phyloP scores from a whole-genome alignment of 1,140 invertebrate species.

The Cherax quadricarinatus region DNA sequence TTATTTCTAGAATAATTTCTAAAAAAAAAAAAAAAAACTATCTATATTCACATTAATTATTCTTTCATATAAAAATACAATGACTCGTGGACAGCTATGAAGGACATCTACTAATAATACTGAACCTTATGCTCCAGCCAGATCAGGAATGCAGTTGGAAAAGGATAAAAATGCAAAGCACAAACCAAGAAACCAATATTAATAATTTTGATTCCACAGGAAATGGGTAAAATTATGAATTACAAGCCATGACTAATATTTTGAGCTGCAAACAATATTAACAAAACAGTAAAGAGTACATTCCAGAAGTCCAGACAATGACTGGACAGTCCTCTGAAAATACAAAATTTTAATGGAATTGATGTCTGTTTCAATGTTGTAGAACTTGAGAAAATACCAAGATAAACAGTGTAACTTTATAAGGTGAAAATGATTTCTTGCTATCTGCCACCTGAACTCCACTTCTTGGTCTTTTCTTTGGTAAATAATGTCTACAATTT shows the following conservation, averaged over 20 bases:
- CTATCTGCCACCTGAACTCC: not conserved
- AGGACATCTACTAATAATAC: slow-evolving; percentile 56
- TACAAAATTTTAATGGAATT: slow-evolving; percentile 55
- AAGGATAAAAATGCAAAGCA: slow-evolving; percentile 57
- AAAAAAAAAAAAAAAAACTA: slow-evolving; percentile 8
- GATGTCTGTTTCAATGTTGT: slow-evolving; percentile 34
- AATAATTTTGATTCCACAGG: slow-evolving; percentile 47
- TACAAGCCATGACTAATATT: slow-evolving; percentile 48
- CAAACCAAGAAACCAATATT: slow-evolving; percentile 47
- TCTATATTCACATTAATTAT: slow-evolving; percentile 7
- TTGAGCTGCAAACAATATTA: slow-evolving; percentile 62
- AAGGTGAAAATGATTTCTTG: not conserved
- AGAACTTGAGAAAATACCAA: slow-evolving; percentile 41
- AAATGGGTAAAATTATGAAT: slow-evolving; percentile 15
- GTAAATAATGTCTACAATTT: slow-evolving; percentile 40
- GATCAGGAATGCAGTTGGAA: slow-evolving; percentile 68
- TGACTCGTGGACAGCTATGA: slow-evolving; percentile 60
- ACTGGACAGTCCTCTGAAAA: slow-evolving; percentile 45
- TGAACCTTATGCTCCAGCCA: slow-evolving; percentile 68
- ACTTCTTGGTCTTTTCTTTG: slow-evolving; percentile 50
- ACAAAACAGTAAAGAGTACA: slow-evolving; percentile 45
- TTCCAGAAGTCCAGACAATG: slow-evolving; percentile 28
- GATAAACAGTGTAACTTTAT: slow-evolving; percentile 49
- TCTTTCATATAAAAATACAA: slow-evolving; percentile 67
- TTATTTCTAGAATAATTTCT: slow-evolving; percentile 23